Evolutionary conservation across 2,888 invertebrate species (phyloP).

Genomic region (Drosophila flavopinicola): DNA sequence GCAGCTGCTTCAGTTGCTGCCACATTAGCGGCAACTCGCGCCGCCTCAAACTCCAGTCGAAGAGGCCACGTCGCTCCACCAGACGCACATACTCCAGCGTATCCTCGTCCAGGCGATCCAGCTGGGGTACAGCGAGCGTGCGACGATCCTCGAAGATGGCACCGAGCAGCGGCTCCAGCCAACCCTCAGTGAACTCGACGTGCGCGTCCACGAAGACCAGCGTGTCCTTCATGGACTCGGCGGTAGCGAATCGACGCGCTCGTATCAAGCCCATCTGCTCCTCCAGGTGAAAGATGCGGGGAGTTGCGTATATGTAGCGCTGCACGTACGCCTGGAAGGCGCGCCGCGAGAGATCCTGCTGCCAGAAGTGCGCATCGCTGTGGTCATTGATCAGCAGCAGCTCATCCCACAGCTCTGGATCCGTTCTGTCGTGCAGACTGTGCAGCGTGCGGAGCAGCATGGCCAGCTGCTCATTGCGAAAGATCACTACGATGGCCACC

Average conservation of each 20-base stretch:
- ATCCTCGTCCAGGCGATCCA: slow-evolving; percentile 92
- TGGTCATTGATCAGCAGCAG: slow-evolving; percentile 93
- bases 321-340: slow-evolving; percentile 22
- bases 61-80: slow-evolving; percentile 87
- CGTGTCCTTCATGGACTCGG: slow-evolving; percentile 88
- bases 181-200: slow-evolving; percentile 93
- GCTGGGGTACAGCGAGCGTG: slow-evolving; percentile 95
- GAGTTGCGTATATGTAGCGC: neutral
- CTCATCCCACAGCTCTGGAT: slow-evolving; percentile 90
- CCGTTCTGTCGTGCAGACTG: slow-evolving; percentile 92
- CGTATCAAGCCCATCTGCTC: slow-evolving; percentile 85
- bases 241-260: slow-evolving; percentile 50
- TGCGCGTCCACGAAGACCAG: slow-evolving; percentile 95
- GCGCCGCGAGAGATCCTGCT: neutral
- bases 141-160: slow-evolving; percentile 91
- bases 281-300: slow-evolving; percentile 85
- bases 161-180: slow-evolving; percentile 94
- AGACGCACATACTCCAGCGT: slow-evolving; percentile 95
- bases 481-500: slow-evolving; percentile 54
- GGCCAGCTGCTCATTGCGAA: slow-evolving; percentile 55
- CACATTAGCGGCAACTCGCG: slow-evolving; percentile 86
- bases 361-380: slow-evolving; percentile 45
- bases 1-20: slow-evolving; percentile 34
- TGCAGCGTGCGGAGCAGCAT: slow-evolving; percentile 91
- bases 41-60: slow-evolving; percentile 61